These are phyloP conservation scores for Cuculus canorus DNA, from an alignment of 2,797 vertebrate species.

Conservation along the genomic window DNA sequence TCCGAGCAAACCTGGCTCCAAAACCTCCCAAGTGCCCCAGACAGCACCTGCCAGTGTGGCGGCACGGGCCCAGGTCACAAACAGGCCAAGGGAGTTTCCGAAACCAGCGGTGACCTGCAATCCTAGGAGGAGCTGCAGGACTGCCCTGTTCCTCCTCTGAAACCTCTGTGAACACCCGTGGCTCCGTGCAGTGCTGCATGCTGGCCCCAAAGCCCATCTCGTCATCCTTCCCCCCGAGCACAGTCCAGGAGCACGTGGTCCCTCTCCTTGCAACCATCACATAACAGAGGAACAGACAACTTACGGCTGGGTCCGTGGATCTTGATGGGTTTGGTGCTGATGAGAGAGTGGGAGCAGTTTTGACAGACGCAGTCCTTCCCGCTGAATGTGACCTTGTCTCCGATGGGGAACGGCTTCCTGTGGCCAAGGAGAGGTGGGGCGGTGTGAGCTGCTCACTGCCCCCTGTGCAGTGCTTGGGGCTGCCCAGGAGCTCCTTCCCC, in stretches of 20 bases:
- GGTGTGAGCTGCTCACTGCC: not conserved
- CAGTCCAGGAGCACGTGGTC: rapidly evolving
- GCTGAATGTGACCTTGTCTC: constrained; percentile 97
- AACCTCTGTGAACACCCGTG: rapidly evolving
- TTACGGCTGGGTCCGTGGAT: constrained; percentile 97
- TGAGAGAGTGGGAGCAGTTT: constrained; percentile 91
- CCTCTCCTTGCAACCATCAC: rapidly evolving
- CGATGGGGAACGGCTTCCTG: constrained; percentile 97
- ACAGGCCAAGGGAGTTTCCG: not conserved
- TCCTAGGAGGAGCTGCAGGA: not conserved
- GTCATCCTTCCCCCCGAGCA: not conserved
- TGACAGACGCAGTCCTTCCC: constrained; percentile 98
- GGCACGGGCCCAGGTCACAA: not conserved
- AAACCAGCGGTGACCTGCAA: not conserved
- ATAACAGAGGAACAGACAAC: constrained; percentile 40
- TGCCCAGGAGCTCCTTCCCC: not conserved
- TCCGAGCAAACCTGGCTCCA: not conserved
- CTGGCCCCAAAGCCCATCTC: rapidly evolving
- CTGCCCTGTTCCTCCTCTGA: not conserved
- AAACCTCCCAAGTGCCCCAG: not conserved
- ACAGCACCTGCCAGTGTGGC: rapidly evolving
- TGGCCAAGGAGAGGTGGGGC: not conserved
- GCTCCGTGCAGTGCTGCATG: rapidly evolving
- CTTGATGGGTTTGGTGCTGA: constrained; percentile 94
- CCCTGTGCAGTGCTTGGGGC: not conserved